Percentiles rank a stretch among this genome's conserved stretches.
Conservation (phyloP, 2,113 vertebrate species). For the Lethenteron camtschaticum region DNA sequence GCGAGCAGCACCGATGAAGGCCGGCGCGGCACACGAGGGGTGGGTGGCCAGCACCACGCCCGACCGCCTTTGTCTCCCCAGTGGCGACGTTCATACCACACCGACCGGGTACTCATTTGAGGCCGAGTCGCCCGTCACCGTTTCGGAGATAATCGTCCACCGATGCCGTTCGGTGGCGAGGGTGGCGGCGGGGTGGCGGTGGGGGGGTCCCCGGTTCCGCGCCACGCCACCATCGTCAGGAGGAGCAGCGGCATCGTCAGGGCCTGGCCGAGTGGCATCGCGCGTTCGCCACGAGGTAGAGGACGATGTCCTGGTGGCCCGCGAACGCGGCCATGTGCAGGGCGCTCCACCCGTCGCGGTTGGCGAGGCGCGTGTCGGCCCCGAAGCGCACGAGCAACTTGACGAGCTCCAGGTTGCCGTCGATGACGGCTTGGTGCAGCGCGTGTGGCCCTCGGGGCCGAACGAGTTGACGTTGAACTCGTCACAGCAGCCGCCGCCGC, state of each 20-base stretch:
- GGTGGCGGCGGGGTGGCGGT: too few relatives aligned
- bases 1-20: too few relatives aligned
- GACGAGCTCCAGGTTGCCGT: constrained; percentile 89
- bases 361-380: constrained; percentile 80
- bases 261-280: constrained; percentile 70
- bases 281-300: constrained; percentile 98
- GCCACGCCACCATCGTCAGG: too few relatives aligned
- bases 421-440: constrained; percentile 87
- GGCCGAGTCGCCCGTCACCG: too few relatives aligned
- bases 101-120: too few relatives aligned
- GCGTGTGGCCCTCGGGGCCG: constrained; percentile 89
- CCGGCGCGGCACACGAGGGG: too few relatives aligned
- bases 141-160: too few relatives aligned
- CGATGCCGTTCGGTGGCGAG: too few relatives aligned
- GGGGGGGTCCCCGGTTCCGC: too few relatives aligned
- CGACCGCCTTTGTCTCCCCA: too few relatives aligned
- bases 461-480: constrained; percentile 98
- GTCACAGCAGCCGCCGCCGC: constrained; percentile 21
- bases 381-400: constrained; percentile 95
- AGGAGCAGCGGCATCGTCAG: constrained; percentile 26
- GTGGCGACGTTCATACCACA: too few relatives aligned
- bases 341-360: constrained; percentile 93
- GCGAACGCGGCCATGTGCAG: constrained; percentile 95
- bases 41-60: too few relatives aligned
- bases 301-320: constrained; percentile 94